Percentiles rank a stretch among this genome's conserved stretches.
Evolutionary conservation across 1,140 invertebrate species (phyloP).

Genomic region (Reticulitermes speratus): DNA sequence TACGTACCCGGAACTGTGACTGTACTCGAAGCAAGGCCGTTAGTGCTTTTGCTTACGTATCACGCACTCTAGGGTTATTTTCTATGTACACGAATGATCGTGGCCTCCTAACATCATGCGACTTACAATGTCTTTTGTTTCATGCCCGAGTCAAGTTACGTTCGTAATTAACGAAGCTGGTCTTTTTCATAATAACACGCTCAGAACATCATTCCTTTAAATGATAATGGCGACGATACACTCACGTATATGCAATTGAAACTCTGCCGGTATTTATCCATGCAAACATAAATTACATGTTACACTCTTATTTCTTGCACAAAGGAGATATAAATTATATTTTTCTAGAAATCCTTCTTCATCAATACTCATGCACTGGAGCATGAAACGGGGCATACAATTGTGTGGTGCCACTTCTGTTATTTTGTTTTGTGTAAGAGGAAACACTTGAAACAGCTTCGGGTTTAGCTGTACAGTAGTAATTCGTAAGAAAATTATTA

Average conservation of each 20-base stretch:
- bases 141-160: not conserved
- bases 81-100: not conserved
- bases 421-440: slow-evolving; percentile 17
- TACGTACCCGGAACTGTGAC: not conserved
- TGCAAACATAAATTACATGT: slow-evolving; percentile 14
- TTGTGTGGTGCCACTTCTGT: not conserved
- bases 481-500: not conserved
- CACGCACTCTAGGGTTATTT: not conserved
- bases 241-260: not conserved
- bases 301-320: slow-evolving; percentile 10
- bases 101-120: not conserved
- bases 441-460: not conserved
- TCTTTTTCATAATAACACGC: slow-evolving; percentile 8
- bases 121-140: not conserved
- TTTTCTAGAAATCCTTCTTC: not conserved
- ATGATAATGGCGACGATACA: not conserved
- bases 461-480: not conserved
- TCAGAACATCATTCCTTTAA: not conserved
- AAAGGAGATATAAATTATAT: not conserved
- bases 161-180: not conserved
- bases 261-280: slow-evolving; percentile 10
- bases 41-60: not conserved
- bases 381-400: not conserved
- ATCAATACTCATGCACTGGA: not conserved
- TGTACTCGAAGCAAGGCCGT: not conserved